Conservation (phyloP, 2,797 vertebrate genomes). For the Antrozous pallidus region DNA sequence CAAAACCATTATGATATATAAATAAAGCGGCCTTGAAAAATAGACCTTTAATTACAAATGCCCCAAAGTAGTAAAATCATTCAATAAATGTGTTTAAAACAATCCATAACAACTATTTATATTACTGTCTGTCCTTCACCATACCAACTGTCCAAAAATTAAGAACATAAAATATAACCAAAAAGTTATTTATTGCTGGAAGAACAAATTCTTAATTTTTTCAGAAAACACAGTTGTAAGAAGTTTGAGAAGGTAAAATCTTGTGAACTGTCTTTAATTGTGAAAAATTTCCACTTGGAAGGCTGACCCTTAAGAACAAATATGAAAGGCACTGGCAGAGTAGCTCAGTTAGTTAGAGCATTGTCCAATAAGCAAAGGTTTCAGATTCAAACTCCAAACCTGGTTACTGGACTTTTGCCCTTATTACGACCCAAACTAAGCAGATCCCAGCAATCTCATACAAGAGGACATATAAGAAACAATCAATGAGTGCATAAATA, state of each 20-base stretch:
- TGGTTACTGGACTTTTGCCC: no score
- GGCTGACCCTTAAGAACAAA: neutral
- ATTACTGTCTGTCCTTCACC: neutral
- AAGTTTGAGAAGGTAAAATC: neutral
- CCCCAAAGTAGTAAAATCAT: neutral
- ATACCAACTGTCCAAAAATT: neutral
- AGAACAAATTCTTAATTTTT: neutral
- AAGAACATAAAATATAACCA: neutral
- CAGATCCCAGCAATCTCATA: no score
- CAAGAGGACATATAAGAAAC: neutral
- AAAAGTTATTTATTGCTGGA: neutral
- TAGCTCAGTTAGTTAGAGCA: neutral
- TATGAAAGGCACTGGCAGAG: neutral
- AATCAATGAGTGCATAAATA: neutral
- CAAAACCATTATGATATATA: neutral
- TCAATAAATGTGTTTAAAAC: neutral
- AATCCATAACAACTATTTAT: neutral
- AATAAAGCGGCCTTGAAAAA: neutral
- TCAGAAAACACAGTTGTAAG: neutral
- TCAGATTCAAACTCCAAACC: neutral
- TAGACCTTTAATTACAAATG: neutral
- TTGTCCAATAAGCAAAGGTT: neutral
- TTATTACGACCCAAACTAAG: no score
- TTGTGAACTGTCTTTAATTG: neutral
- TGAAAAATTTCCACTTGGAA: neutral